These are phyloP conservation scores for Eledone cirrhosa DNA, from an alignment of 2,888 invertebrate genomes.

Conservation along the genomic window DNA sequence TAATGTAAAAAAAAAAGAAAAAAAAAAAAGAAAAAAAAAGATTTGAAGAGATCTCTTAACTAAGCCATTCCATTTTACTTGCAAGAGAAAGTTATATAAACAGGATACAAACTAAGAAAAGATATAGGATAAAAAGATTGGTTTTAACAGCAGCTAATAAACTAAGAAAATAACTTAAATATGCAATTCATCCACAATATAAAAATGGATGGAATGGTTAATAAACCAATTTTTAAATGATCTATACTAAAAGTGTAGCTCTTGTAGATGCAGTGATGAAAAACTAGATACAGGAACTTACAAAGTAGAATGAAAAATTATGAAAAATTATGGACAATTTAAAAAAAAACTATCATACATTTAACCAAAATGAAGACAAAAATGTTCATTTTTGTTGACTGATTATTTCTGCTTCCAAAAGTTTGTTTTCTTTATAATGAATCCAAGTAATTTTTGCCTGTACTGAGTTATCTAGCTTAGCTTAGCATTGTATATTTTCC, in stretches of 20 bases:
- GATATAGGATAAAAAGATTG: too few relatives aligned
- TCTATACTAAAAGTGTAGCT: background rate
- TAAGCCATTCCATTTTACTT: too few relatives aligned
- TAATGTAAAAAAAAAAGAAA: too few relatives aligned
- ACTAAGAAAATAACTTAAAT: too few relatives aligned
- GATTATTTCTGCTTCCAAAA: slow-evolving; percentile 15
- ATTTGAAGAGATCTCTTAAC: too few relatives aligned
- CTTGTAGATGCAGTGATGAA: slow-evolving; percentile 28
- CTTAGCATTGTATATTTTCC: background rate
- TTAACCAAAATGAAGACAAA: slow-evolving; percentile 15
- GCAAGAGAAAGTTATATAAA: too few relatives aligned
- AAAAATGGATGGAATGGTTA: slow-evolving; percentile 17
- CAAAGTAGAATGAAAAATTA: slow-evolving; percentile 11
- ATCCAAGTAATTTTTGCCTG: slow-evolving; percentile 26
- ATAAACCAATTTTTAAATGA: background rate
- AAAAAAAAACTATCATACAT: slow-evolving; percentile 4
- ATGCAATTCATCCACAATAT: too few relatives aligned
- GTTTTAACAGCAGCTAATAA: too few relatives aligned
- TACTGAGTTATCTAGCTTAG: slow-evolving; percentile 26
- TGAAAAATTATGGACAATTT: background rate
- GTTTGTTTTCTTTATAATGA: background rate
- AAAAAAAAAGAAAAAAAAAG: too few relatives aligned
- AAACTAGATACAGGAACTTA: slow-evolving; percentile 26
- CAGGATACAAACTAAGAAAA: too few relatives aligned
- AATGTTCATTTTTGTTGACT: slow-evolving; percentile 24